Evolutionary conservation across 2,113 vertebrate species (phyloP).

Genomic region (Morone chrysops): DNA sequence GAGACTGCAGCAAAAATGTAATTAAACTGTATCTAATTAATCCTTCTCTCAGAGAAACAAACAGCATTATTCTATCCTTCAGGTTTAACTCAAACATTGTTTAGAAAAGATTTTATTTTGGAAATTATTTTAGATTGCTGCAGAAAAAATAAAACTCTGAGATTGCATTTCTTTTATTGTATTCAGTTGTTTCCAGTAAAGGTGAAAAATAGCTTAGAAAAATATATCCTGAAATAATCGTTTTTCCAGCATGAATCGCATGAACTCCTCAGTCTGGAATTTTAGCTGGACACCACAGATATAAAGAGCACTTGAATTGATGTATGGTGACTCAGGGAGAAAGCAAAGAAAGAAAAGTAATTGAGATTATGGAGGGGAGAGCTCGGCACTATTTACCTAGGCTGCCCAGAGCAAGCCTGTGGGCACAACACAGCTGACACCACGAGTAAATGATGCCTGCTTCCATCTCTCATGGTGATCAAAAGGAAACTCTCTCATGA

Average conservation of each 20-base stretch:
- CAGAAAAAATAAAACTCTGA: not conserved
- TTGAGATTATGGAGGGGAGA: constrained; percentile 61
- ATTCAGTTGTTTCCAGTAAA: not conserved
- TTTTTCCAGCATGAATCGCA: constrained; percentile 3
- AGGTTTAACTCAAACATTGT: not conserved
- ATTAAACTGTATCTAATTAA: not conserved
- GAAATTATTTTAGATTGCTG: no score
- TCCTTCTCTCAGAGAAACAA: not conserved
- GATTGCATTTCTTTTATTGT: not conserved
- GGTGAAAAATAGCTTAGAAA: not conserved
- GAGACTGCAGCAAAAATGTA: not conserved
- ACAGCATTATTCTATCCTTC: not conserved
- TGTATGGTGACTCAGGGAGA: constrained; percentile 41
- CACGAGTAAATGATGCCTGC: constrained; percentile 35
- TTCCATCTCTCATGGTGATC: constrained; percentile 21
- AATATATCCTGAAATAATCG: not conserved
- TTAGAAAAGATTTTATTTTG: no score
- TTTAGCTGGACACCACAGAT: not conserved
- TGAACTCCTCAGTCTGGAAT: not conserved
- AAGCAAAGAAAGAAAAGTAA: constrained; percentile 48
- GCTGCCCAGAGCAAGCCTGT: constrained; percentile 55
- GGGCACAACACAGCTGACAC: constrained; percentile 48
- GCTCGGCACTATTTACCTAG: constrained; percentile 49
- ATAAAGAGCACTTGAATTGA: constrained; percentile 37
- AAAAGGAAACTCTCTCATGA: constrained; percentile 41